Base-by-base conservation (phyloP, 1,140 invertebrate genomes). In the Sitobion miscanthi region DNA sequence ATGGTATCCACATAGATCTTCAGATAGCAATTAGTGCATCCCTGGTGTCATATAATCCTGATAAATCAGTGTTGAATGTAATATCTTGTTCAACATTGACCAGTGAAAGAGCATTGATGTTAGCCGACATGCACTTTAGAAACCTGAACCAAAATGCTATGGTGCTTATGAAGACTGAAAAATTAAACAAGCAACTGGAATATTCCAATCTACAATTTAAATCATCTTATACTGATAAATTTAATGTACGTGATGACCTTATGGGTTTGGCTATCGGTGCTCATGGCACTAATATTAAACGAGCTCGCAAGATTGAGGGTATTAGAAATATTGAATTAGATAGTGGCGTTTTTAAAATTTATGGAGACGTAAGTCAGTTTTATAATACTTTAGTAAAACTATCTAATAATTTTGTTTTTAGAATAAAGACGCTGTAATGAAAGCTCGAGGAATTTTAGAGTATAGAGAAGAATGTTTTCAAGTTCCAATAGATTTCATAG, bases 111-210 rank as follows among this genome's bases (percentile, higher is more conserved):
- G 97, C 97, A 94, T 95, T 95, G 94, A 97, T 99, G 97, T 96
- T 99, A 94, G 97, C 98, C 95, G 99, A 99, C 95, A 99, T 99
- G 98, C 98, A 99, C 96, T 98, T 99, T 96, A 97, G 98, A 95
- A 98, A 98, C 96, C 95, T 98, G 94, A 96, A 96, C 94, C 98
- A 98, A 95, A 98, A 99, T 96, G 97, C 98, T 94, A 96, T 99
- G 95, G 96, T 99, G 94, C 96, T 99, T 94, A 98, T 98, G 96
- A 97, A 98, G 96, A 99, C 98, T 95, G 99, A 99, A 96, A 99
- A 99, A 96, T 98, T 98, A 94, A 98, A 97, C 5, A 97, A 98
- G 94, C 98, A 99, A 95, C 96, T 99, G 94, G 98, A 99, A 96
- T 98, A 97, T 45, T 98, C 98, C 47, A 98, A 98, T 96, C 96